phyloP scores from a whole-genome alignment of 2,797 vertebrate species.

The Cebuella pygmaea region DNA sequence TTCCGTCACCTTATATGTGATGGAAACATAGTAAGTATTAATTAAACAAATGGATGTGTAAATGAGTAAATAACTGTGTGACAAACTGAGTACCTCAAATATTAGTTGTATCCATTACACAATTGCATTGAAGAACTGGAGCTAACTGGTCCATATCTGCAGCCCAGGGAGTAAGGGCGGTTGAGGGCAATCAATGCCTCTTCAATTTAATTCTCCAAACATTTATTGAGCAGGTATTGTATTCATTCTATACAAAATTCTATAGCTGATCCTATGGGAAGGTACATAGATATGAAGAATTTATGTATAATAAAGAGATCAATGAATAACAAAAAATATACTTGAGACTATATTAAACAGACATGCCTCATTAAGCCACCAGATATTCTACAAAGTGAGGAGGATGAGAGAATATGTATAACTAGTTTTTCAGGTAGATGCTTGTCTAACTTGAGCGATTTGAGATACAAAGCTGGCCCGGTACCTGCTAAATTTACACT shows the following conservation, averaged over 20 bases:
- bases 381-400: neutral
- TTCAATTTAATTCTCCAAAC: slow-evolving; percentile 59
- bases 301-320: neutral
- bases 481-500: neutral
- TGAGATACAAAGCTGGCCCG: neutral
- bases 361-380: neutral
- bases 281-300: neutral
- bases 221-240: slow-evolving; percentile 49
- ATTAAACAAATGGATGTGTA: slow-evolving; percentile 21
- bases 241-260: slow-evolving; percentile 3
- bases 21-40: slow-evolving; percentile 11
- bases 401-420: neutral
- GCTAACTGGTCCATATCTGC: slow-evolving; percentile 34
- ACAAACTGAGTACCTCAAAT: neutral
- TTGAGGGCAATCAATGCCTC: slow-evolving; percentile 56
- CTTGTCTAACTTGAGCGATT: neutral
- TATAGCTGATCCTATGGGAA: neutral
- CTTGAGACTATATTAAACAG: neutral
- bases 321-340: neutral
- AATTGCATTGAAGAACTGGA: neutral
- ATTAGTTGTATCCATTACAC: slow-evolving; percentile 43
- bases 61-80: slow-evolving; percentile 25
- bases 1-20: neutral
- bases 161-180: slow-evolving; percentile 21
- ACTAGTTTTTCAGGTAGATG: neutral